Evolutionary conservation across 1,140 invertebrate genomes (phyloP).

Genomic region (Scaptomyza pallida): DNA sequence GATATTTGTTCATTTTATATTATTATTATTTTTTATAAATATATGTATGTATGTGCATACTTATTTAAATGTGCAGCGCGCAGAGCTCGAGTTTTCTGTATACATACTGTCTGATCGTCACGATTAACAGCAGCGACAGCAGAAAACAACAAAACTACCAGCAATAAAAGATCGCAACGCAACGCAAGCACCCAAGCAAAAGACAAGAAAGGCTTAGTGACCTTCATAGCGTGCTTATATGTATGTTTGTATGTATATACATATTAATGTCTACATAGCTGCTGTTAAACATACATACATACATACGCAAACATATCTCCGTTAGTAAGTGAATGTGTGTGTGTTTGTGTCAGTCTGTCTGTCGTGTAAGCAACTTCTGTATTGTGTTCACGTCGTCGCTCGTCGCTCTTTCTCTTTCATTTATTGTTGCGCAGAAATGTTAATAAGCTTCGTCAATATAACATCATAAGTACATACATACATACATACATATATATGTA

Average conservation of each 20-base stretch:
- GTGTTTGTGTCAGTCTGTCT: slow-evolving; percentile 15
- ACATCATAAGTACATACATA: slow-evolving; percentile 17
- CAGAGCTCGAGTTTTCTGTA: slow-evolving; percentile 62
- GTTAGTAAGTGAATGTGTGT: slow-evolving; percentile 27
- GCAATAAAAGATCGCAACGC: slow-evolving; percentile 51
- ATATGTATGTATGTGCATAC: slow-evolving; percentile 10
- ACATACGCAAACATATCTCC: slow-evolving; percentile 18
- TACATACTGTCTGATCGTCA: slow-evolving; percentile 57
- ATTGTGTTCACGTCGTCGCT: slow-evolving; percentile 37
- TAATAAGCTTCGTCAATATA: slow-evolving; percentile 48
- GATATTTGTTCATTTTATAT: too few species aligned
- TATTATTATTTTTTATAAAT: not conserved
- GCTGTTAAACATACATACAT: slow-evolving; percentile 11
- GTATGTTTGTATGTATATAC: not conserved
- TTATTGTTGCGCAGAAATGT: slow-evolving; percentile 64
- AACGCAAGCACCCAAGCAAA: slow-evolving; percentile 45
- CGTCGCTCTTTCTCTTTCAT: slow-evolving; percentile 52
- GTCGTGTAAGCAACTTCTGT: slow-evolving; percentile 49
- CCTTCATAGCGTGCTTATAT: slow-evolving; percentile 77
- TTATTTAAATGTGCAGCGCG: slow-evolving; percentile 36
- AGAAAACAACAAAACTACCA: slow-evolving; percentile 42
- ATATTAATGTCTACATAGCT: not conserved
- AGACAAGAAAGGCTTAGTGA: slow-evolving; percentile 82
- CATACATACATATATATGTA: slow-evolving; percentile 3
- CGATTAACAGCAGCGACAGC: slow-evolving; percentile 61